Base-by-base conservation (phyloP, 2,888 invertebrate genomes). In the Eilema sororculum region DNA sequence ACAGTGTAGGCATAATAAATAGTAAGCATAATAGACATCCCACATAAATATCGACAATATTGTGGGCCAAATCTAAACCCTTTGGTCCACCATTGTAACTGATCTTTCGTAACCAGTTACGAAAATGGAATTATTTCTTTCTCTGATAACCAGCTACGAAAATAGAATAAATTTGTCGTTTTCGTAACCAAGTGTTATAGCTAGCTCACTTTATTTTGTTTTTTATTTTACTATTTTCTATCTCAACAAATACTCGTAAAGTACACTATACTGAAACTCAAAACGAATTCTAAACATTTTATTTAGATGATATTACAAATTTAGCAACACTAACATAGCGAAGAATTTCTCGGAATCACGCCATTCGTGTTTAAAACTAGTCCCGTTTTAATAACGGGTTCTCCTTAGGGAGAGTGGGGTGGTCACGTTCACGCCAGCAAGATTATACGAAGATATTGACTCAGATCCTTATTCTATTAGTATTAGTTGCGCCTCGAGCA, bases 371-470 rank as follows among this genome's bases (percentile, higher is more conserved):
- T 67, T 67, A 57, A n/a, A 64, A 60, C 62, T 30, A 24, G 33
- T 59, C 20, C 24, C 16, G 60, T 67, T 70, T 73, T 72, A 73
- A 70, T 81, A 75, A 63, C 64, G 71, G 57, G 62, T 66, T 12
- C 3, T 25, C 67, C 8, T 10, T 57, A 52, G 37, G 20, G 16
- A 22, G 59, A 8, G 33, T 12, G 56, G 25, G 58, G 67, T 71
- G 69, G 73, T 80, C 83, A 81, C 75, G 83, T 82, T 68, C 74
- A 60, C 72, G 68, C 73, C 59, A 71, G 69, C 22, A 67, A 77
- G 74, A 81, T 81, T 81, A 78, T 75, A 59, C 30, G 57, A 69
- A 78, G 81, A 78, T 82, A 83, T 83, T 75, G 73, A 72, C 71
- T 66, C 68, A 74, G 75, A 74, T 66, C 41, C 37, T 59, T 37